Percentiles rank a stretch among this genome's conserved stretches.
Evolutionary conservation across 2,797 vertebrate species (phyloP).

Genomic region (Morelia viridis): DNA sequence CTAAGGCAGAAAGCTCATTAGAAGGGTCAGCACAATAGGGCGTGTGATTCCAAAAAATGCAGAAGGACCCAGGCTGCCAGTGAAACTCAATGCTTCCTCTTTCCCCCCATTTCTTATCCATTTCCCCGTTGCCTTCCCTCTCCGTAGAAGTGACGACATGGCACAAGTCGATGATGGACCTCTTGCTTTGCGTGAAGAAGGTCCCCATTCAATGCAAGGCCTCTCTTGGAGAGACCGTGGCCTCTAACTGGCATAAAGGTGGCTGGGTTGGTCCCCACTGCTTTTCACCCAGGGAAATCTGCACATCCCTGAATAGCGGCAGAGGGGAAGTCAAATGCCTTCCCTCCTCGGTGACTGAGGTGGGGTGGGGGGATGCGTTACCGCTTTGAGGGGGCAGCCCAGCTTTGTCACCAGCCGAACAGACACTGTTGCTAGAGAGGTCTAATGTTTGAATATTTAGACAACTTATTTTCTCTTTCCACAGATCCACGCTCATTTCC

Average conservation of each 20-base stretch:
- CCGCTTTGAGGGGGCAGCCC: conserved; percentile 29
- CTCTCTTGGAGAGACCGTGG: too few relatives aligned
- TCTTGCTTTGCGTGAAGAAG: neutral
- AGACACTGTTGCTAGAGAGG: conserved; percentile 54
- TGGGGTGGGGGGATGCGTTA: conserved; percentile 19
- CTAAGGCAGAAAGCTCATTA: neutral
- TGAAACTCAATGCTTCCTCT: neutral
- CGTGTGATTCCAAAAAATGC: too few relatives aligned
- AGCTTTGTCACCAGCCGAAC: conserved; percentile 44
- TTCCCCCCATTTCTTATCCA: accelerated
- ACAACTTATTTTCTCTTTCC: conserved; percentile 60
- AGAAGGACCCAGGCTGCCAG: neutral
- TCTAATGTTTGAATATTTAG: conserved; percentile 66
- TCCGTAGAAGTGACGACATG: neutral
- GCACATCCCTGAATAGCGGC: neutral
- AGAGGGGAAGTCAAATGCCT: conserved; percentile 16
- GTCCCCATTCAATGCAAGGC: neutral
- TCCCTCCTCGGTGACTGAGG: conserved; percentile 10
- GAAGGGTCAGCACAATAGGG: too few relatives aligned
- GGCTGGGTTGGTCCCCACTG: neutral
- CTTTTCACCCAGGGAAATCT: neutral
- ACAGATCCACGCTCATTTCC: conserved; percentile 65
- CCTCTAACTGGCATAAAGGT: neutral
- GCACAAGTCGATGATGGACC: too few relatives aligned
- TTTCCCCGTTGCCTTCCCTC: neutral